Conservation (phyloP, 2,888 invertebrate species). For the Eurois occulta region DNA sequence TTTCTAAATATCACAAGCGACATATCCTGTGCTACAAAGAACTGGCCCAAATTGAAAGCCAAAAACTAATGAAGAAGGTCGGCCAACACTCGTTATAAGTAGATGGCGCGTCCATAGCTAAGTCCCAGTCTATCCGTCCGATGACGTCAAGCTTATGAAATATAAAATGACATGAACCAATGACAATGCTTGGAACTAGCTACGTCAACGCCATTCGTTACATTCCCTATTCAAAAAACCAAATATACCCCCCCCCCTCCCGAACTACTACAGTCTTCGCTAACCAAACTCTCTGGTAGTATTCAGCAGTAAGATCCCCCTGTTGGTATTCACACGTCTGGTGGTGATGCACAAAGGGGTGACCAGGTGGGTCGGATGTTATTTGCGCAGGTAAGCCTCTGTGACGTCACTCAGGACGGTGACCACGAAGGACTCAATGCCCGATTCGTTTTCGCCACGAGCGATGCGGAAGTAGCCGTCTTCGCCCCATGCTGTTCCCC, state of each 20-base stretch:
- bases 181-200: background rate
- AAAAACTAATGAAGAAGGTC: background rate
- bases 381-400: slow-evolving; percentile 82
- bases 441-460: slow-evolving; percentile 96
- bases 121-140: background rate
- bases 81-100: background rate
- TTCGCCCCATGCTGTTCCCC: slow-evolving; percentile 98
- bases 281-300: slow-evolving; percentile 81
- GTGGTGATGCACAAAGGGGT: slow-evolving; percentile 80
- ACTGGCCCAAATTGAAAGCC: background rate
- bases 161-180: background rate
- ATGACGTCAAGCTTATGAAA: background rate
- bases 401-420: slow-evolving; percentile 93
- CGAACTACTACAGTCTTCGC: slow-evolving; percentile 35
- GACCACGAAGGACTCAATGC: slow-evolving; percentile 97
- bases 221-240: background rate
- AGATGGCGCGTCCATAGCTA: background rate
- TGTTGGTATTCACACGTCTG: slow-evolving; percentile 74
- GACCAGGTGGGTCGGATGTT: slow-evolving; percentile 79
- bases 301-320: slow-evolving; percentile 79
- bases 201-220: background rate
- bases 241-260: background rate
- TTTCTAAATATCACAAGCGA: slow-evolving; percentile 2
- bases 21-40: background rate
- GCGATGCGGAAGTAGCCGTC: slow-evolving; percentile 96